These are phyloP conservation scores for Leptatherina wallacei DNA, from an alignment of 2,797 vertebrate genomes.

Conservation along the genomic window DNA sequence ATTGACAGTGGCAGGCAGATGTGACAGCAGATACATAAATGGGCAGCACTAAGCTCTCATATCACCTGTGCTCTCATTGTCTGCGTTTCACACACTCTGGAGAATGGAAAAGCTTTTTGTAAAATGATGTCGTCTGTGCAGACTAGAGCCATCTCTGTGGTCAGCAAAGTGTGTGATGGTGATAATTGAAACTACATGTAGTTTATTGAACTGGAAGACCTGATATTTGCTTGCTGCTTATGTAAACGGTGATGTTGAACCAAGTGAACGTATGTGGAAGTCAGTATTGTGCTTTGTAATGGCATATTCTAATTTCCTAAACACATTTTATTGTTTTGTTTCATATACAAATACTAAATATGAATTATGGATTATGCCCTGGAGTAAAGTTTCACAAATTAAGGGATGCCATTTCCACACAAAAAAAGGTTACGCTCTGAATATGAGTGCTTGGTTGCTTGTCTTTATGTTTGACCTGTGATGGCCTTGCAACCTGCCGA, in stretches of 20 bases:
- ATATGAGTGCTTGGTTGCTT: not conserved
- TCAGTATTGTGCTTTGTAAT: not conserved
- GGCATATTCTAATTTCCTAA: too few relatives aligned
- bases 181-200: not conserved
- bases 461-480: not conserved
- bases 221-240: not conserved
- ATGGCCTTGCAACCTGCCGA: not conserved
- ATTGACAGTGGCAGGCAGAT: not conserved
- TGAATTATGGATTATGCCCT: not conserved
- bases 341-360: too few relatives aligned
- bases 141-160: accelerated
- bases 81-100: too few relatives aligned
- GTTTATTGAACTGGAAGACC: not conserved
- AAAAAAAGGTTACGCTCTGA: not conserved
- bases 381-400: not conserved
- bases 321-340: too few relatives aligned
- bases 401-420: too few relatives aligned
- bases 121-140: not conserved
- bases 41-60: not conserved
- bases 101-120: constrained; percentile 2
- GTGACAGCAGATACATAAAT: not conserved
- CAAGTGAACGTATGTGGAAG: not conserved
- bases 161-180: not conserved
- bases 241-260: not conserved
- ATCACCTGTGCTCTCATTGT: too few relatives aligned